These are phyloP conservation scores for Siniperca knerii DNA, from an alignment of 2,113 vertebrate genomes.

Conservation along the genomic window DNA sequence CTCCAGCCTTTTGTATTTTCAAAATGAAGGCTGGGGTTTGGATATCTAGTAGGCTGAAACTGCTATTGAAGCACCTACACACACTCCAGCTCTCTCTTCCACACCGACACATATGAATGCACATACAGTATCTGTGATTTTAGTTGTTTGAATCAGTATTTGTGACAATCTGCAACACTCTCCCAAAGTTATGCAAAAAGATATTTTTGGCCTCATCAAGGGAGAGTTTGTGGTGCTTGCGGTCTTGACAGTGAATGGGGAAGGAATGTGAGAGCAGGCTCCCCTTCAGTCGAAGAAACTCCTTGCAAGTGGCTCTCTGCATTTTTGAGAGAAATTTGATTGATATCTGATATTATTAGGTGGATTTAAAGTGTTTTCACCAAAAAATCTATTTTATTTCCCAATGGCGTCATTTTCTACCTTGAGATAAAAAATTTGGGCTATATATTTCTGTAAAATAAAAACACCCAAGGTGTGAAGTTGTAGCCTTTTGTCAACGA, in stretches of 20 bases:
- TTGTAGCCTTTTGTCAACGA: neutral
- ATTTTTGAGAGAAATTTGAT: neutral
- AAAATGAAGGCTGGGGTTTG: constrained; percentile 41
- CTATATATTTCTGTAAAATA: constrained; percentile 1
- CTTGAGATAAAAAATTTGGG: neutral
- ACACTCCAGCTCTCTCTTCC: constrained; percentile 39
- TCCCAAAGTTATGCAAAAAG: neutral
- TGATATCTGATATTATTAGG: neutral
- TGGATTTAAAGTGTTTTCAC: neutral
- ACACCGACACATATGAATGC: constrained; percentile 39
- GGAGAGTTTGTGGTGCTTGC: constrained; percentile 1
- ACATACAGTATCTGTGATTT: constrained; percentile 20
- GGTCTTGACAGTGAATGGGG: neutral
- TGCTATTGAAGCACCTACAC: constrained; percentile 57
- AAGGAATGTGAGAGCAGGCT: neutral
- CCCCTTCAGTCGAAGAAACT: neutral
- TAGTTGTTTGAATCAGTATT: neutral
- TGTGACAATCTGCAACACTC: neutral
- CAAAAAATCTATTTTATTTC: neutral
- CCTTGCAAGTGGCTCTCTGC: neutral
- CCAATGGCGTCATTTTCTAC: neutral
- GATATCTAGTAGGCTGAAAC: constrained; percentile 51
- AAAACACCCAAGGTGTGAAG: neutral
- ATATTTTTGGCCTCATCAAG: constrained; percentile 3
- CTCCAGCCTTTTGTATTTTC: constrained; percentile 56